Conservation (phyloP, 2,888 invertebrate genomes). For the Dicroscelio sp. region DNA sequence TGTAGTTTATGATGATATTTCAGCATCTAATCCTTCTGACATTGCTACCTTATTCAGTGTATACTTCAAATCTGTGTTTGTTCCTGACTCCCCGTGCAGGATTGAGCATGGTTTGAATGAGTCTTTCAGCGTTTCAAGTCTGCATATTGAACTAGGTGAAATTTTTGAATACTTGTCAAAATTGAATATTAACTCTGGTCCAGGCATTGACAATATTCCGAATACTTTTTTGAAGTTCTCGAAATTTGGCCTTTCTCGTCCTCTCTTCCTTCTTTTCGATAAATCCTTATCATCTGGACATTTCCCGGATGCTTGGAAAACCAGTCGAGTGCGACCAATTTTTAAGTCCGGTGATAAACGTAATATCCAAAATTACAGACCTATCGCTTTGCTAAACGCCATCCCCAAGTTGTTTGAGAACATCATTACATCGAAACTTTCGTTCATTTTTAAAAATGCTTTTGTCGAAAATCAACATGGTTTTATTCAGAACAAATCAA, state of each 20-base stretch:
- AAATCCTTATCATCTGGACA: neutral
- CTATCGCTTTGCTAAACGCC: constrained; percentile 64
- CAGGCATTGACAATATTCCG: no score
- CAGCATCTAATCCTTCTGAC: no score
- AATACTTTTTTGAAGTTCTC: no score
- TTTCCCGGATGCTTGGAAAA: neutral
- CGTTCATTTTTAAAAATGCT: neutral
- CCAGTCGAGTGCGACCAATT: neutral
- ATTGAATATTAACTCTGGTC: no score
- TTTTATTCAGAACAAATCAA: neutral
- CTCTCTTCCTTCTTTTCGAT: neutral
- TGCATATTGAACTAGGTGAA: no score
- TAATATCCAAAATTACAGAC: constrained; percentile 70
- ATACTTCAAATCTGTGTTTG: no score
- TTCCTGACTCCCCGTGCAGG: no score
- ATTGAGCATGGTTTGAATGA: no score
- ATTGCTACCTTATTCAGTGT: no score
- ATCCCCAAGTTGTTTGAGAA: constrained; percentile 78
- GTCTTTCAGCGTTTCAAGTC: no score
- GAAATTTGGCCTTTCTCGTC: neutral
- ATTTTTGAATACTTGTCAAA: no score
- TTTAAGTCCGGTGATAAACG: constrained; percentile 39
- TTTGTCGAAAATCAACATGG: constrained; percentile 27
- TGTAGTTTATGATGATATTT: no score
- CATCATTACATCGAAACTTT: neutral